Percentiles rank a stretch among this genome's conserved stretches.
Evolutionary conservation across 1,140 invertebrate species (phyloP).

Genomic region (Diorhabda sublineata): DNA sequence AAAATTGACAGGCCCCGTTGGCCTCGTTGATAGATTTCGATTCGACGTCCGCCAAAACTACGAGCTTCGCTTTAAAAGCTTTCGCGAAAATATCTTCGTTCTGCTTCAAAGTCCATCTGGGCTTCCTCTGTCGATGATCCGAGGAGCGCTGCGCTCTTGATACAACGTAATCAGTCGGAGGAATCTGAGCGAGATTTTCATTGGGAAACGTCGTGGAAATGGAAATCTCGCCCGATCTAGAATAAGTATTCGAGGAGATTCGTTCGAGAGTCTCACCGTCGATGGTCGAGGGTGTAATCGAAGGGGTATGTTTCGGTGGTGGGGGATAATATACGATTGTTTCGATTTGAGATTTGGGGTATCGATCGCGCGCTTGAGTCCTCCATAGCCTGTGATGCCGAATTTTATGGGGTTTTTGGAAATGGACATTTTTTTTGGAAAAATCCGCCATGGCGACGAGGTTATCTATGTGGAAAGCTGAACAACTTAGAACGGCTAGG

Average conservation of each 20-base stretch:
- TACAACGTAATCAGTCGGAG: constrained; percentile 14
- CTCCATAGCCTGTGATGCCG: constrained; percentile 23
- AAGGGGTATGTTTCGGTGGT: constrained; percentile 9
- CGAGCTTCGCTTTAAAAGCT: constrained; percentile 37
- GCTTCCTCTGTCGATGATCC: constrained; percentile 5
- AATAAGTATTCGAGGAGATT: neutral
- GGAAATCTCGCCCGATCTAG: neutral
- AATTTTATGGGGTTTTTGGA: constrained; percentile 8
- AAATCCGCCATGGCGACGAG: constrained; percentile 35
- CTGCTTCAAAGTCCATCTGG: constrained; percentile 25
- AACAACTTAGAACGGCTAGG: constrained; percentile 45
- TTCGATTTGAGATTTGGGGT: constrained; percentile 10
- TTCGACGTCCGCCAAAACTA: constrained; percentile 38
- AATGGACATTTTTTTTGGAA: constrained; percentile 35
- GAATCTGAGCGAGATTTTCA: constrained; percentile 18
- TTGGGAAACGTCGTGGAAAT: constrained; percentile 13
- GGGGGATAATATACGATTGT: constrained; percentile 5
- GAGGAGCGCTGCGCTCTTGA: constrained; percentile 33
- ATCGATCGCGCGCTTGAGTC: constrained; percentile 19
- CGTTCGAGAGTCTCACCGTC: neutral
- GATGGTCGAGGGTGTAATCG: neutral
- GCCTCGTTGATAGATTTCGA: constrained; percentile 27
- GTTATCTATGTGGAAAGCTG: constrained; percentile 46
- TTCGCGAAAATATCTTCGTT: constrained; percentile 38
- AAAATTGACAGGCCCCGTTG: constrained; percentile 32